These are phyloP conservation scores for Sinonovacula constricta DNA, from an alignment of 1,140 invertebrate species.

Conservation along the genomic window DNA sequence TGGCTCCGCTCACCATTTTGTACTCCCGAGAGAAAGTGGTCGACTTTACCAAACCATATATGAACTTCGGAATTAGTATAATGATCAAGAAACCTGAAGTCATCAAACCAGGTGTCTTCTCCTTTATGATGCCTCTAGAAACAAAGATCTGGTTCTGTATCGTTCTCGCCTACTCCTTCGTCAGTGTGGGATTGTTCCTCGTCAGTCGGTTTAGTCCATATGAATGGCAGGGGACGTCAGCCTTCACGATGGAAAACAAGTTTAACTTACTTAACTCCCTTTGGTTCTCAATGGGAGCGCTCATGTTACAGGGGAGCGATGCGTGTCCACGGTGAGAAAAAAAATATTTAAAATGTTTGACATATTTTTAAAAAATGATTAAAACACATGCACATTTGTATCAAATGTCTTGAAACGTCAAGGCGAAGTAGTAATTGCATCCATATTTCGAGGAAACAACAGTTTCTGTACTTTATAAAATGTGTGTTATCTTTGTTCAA, in stretches of 20 bases:
- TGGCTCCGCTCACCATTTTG: constrained; percentile 76
- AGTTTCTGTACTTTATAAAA: too few relatives aligned
- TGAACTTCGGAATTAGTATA: constrained; percentile 78
- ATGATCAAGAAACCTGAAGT: constrained; percentile 77
- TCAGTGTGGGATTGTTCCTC: constrained; percentile 89
- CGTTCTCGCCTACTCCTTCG: constrained; percentile 96
- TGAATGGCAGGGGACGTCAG: constrained; percentile 81
- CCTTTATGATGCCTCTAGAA: constrained; percentile 95
- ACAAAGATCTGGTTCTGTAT: constrained; percentile 83
- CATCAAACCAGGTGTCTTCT: constrained; percentile 94
- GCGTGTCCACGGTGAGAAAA: constrained; percentile 80
- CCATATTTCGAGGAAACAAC: too few relatives aligned
- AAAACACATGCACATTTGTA: too few relatives aligned
- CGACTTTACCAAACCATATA: constrained; percentile 78
- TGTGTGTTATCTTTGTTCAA: too few relatives aligned
- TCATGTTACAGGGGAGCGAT: constrained; percentile 99
- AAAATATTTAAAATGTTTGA: neutral
- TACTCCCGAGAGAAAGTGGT: constrained; percentile 74
- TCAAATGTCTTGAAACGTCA: too few relatives aligned
- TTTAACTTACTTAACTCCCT: constrained; percentile 85
- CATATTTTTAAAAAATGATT: too few relatives aligned
- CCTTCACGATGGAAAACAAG: constrained; percentile 83
- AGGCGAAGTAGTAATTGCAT: too few relatives aligned
- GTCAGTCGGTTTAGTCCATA: constrained; percentile 80
- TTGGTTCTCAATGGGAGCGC: constrained; percentile 97